Base-by-base conservation (phyloP, 2,113 vertebrate species). In the Melierax canorus region DNA sequence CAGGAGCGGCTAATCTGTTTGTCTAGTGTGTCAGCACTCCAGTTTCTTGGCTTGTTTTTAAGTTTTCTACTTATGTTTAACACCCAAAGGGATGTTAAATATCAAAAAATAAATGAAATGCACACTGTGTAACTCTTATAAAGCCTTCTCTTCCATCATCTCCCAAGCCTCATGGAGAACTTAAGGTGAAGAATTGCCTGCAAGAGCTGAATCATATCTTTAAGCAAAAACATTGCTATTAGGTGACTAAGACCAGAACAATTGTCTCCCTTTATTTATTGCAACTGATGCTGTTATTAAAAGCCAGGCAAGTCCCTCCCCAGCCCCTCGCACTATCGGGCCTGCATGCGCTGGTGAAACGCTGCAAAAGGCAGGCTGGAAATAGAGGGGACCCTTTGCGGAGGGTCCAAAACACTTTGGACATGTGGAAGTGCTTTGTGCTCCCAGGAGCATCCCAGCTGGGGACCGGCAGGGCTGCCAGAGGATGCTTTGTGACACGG, bases 221-320 rank as follows among this genome's bases (percentile, higher is more conserved):
- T 4, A 32, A 82, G 88, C 56, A 78, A 69, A 89, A 87, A 30
- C 73, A 79, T 50, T 62, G 62, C 94, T 58, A 51, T 94, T 94
- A 87, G 92, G 60, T 96, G 96, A 95, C 91, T 94, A 87, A 96
- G 91, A 81, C 80, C 77, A 22, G 79, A 78, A 82, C 48, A 48
- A 50, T 68, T 12, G 19, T 87, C 90, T 64, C 50, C 73, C 29
- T 38, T 87, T 87, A 72, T 87, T 92, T 90, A 71, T 56, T 68
- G 71, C 84, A 86, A 72, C 15, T 4, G 58, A 91, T 66, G 93
- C 71, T 50, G 77, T 79, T 90, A 91, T 73, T 88, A 91, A 93
- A 84, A 85, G 4, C 27, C 89, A 95, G 94, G 85, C 76, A 17
- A 24, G 62, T 50, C 91, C 74, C 48, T 89, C 15, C 3, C 4